A percentile compares a stretch with the other conserved stretches of the same genome.
Evolutionary conservation across 2,797 vertebrate genomes (phyloP).

Genomic region (Chloroceryle amazona): DNA sequence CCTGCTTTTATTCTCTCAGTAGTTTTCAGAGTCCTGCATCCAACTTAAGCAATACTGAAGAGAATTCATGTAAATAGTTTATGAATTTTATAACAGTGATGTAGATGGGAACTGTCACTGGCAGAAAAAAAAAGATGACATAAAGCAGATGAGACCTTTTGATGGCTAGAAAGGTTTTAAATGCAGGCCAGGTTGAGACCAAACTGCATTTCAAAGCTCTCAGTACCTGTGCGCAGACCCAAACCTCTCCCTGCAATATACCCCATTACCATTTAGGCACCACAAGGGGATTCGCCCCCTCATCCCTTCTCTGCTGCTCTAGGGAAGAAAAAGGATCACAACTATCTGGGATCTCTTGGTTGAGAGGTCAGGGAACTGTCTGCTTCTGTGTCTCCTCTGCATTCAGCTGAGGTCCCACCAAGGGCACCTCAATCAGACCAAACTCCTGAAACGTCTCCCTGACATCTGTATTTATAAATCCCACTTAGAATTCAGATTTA

Average conservation of each 20-base stretch:
- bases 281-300: background rate
- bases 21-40: background rate
- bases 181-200: background rate
- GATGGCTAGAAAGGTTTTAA: background rate
- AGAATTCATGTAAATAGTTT: background rate
- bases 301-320: background rate
- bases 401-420: background rate
- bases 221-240: background rate
- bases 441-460: background rate
- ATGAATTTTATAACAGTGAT: constrained; percentile 29
- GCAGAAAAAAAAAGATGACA: background rate
- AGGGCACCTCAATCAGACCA: background rate
- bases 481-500: background rate
- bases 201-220: background rate
- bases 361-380: fast-evolving
- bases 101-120: background rate
- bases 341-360: background rate
- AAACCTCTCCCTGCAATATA: background rate
- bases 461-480: background rate
- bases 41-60: background rate
- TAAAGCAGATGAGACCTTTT: background rate
- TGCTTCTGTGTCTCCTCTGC: background rate
- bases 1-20: background rate
- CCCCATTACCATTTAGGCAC: background rate
- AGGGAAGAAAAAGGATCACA: background rate